A percentile compares a stretch with the other conserved stretches of the same genome.
Evolutionary conservation across 2,113 vertebrate genomes (phyloP).

Genomic region (Barnardius zonarius): DNA sequence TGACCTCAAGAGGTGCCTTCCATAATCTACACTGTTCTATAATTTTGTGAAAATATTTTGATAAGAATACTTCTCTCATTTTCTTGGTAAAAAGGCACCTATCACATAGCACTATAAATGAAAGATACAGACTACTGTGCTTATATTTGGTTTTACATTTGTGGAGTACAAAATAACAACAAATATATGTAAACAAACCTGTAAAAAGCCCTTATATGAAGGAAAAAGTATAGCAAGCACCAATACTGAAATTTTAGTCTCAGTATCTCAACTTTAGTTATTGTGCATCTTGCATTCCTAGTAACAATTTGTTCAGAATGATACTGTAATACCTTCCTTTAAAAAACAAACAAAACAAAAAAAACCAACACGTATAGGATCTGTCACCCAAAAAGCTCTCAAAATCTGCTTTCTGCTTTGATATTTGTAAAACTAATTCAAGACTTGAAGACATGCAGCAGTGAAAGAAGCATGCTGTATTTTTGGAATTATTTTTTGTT

Average conservation of each 20-base stretch:
- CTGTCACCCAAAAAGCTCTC: background rate
- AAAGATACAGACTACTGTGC: background rate
- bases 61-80: background rate
- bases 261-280: background rate
- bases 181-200: background rate
- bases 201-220: background rate
- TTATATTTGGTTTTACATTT: background rate
- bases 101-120: background rate
- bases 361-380: background rate
- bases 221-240: background rate
- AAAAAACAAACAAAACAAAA: background rate
- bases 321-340: background rate
- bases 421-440: background rate
- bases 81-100: background rate
- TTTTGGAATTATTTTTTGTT: background rate
- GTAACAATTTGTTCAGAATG: background rate
- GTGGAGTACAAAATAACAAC: background rate
- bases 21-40: background rate
- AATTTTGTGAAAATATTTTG: background rate
- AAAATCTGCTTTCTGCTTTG: background rate
- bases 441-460: background rate
- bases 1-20: background rate
- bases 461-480: background rate
- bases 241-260: background rate
- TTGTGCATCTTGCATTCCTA: background rate